phyloP scores from a whole-genome alignment of 2,797 vertebrate genomes.

The Ptychobarbus kaznakovi region DNA sequence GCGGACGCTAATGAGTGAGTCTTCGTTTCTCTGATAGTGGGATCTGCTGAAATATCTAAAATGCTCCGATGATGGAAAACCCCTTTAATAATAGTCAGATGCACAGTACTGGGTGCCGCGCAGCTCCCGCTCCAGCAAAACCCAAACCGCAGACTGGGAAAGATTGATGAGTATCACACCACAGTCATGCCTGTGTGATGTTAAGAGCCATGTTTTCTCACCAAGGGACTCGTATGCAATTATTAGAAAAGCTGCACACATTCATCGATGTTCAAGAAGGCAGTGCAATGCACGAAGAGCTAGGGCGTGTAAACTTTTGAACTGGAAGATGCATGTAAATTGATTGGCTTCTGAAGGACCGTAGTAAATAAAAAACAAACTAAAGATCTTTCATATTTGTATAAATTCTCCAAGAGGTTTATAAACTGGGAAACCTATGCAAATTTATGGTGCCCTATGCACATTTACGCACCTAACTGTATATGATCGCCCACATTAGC shows the following conservation, averaged over 20 bases:
- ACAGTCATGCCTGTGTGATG: background rate
- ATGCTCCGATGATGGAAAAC: background rate
- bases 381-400: background rate
- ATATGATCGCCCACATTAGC: background rate
- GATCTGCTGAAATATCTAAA: background rate
- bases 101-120: background rate
- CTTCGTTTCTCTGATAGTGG: background rate
- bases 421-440: background rate
- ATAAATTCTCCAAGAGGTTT: background rate
- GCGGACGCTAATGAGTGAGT: slow-evolving; percentile 78
- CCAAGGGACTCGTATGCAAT: background rate
- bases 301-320: background rate
- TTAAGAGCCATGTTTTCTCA: background rate
- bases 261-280: background rate
- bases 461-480: background rate
- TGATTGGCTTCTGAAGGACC: background rate
- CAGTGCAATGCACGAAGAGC: background rate
- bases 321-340: background rate
- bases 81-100: background rate
- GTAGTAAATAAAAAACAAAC: background rate
- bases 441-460: background rate
- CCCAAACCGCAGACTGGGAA: background rate
- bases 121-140: background rate
- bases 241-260: background rate
- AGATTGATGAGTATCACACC: background rate